A percentile compares a stretch with the other conserved stretches of the same genome.
phyloP scores from a whole-genome alignment of 2,797 vertebrate species.

The Tapirus indicus region DNA sequence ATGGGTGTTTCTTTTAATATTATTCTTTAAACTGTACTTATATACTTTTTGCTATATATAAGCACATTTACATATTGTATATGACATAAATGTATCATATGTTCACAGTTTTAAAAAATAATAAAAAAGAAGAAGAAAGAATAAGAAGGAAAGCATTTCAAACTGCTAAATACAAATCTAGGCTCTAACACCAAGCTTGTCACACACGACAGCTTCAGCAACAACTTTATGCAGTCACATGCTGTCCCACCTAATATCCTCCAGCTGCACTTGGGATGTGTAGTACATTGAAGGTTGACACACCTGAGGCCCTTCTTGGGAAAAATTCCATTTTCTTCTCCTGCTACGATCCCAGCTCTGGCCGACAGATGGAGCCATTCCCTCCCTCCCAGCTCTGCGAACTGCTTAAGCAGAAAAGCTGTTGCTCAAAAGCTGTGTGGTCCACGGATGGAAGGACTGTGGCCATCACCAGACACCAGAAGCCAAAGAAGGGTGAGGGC shows the following conservation, averaged over 20 bases:
- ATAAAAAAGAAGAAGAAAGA: background rate
- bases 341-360: background rate
- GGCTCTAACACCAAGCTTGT: background rate
- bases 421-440: background rate
- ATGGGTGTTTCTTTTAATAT: background rate
- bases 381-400: background rate
- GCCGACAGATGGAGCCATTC: conserved; percentile 56
- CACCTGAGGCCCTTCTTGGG: background rate
- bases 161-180: conserved; percentile 20
- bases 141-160: background rate
- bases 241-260: background rate
- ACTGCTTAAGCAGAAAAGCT: background rate
- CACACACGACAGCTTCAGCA: background rate
- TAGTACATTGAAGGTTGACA: background rate
- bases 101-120: background rate
- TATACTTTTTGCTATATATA: background rate
- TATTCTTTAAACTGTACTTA: conserved; percentile 26
- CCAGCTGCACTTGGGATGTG: background rate
- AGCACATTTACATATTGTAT: background rate
- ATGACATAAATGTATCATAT: background rate
- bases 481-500: background rate
- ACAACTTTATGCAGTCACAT: background rate
- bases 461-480: background rate
- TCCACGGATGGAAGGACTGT: background rate
- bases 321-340: background rate